These are phyloP conservation scores for Sphaeridia pumilis DNA, from an alignment of 2,888 invertebrate genomes.

Conservation along the genomic window DNA sequence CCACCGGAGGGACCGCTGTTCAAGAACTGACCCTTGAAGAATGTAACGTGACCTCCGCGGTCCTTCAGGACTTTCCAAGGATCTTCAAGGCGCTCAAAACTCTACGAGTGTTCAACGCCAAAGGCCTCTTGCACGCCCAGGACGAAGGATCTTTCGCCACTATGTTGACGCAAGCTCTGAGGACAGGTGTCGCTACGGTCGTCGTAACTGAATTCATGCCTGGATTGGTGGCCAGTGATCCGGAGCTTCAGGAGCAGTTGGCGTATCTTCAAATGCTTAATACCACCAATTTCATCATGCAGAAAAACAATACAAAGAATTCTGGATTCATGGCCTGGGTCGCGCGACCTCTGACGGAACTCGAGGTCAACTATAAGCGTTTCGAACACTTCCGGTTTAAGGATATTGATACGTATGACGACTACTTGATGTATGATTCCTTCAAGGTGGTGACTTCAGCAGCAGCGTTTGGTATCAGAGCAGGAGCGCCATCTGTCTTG, in stretches of 20 bases:
- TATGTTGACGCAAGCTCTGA: background rate
- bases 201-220: background rate
- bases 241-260: background rate
- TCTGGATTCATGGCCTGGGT: background rate
- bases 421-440: conserved; percentile 9
- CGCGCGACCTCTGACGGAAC: background rate
- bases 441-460: background rate
- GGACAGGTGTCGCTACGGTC: background rate
- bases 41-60: conserved; percentile 2
- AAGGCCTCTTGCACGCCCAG: background rate
- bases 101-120: conserved; percentile 3
- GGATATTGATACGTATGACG: conserved; percentile 10
- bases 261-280: no score
- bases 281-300: conserved; percentile 1
- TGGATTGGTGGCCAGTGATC: background rate
- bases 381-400: conserved; percentile 11
- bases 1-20: background rate
- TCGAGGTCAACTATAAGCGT: conserved; percentile 14
- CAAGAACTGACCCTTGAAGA: conserved; percentile 8
- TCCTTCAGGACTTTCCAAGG: conserved; percentile 5
- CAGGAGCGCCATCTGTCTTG: no score
- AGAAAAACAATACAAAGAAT: background rate
- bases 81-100: conserved; percentile 5
- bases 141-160: background rate
- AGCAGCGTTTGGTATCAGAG: no score